phyloP scores from a whole-genome alignment of 2,888 invertebrate species.

The Bellardia pandia region DNA sequence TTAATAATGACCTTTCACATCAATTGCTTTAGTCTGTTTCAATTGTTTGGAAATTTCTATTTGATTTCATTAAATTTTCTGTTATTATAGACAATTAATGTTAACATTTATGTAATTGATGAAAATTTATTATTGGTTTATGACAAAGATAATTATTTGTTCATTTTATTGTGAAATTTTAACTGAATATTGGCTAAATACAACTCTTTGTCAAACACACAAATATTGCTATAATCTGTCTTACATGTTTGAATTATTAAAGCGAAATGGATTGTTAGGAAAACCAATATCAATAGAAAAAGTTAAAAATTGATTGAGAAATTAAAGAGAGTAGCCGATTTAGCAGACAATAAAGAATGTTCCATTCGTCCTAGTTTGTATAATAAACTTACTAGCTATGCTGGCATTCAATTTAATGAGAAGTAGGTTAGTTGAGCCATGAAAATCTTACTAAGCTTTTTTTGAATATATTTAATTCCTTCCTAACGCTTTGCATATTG shows the following conservation, averaged over 20 bases:
- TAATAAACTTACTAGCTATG: too few species aligned
- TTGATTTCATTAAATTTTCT: conserved; percentile 8
- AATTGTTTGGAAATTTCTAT: neutral
- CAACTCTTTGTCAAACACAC: neutral
- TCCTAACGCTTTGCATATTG: too few species aligned
- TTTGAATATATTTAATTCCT: too few species aligned
- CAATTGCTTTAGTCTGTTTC: neutral
- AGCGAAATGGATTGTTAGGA: neutral
- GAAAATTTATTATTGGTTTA: conserved; percentile 13
- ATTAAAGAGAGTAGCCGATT: too few species aligned
- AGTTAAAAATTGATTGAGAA: too few species aligned
- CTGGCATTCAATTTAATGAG: too few species aligned
- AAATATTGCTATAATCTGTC: too few species aligned
- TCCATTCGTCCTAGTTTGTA: too few species aligned
- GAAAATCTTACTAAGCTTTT: too few species aligned
- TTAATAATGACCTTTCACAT: conserved; percentile 1
- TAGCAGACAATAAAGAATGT: too few species aligned
- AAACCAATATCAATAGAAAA: neutral
- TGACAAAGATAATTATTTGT: conserved; percentile 2
- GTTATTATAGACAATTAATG: conserved; percentile 1
- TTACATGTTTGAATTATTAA: neutral
- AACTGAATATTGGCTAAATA: conserved; percentile 15
- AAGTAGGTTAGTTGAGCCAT: too few species aligned
- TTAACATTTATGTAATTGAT: conserved; percentile 25
- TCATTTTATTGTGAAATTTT: conserved; percentile 22